Evolutionary conservation across 1,140 invertebrate species (phyloP).

Genomic region (Diachasmimorpha longicaudata): DNA sequence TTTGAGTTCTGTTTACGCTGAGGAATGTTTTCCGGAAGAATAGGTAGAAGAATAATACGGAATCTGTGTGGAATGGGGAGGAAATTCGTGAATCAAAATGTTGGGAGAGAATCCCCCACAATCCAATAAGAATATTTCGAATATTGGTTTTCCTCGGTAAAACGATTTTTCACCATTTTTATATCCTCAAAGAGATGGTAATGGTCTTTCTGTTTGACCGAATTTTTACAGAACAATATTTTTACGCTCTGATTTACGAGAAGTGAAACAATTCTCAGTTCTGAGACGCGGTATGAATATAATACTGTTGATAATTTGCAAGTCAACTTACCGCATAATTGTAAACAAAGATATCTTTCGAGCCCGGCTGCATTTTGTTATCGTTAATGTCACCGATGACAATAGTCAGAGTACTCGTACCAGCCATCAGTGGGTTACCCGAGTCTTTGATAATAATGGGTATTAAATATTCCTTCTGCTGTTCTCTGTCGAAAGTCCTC

Average conservation of each 20-base stretch:
- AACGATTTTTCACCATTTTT: not conserved
- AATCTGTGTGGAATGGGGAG: not conserved
- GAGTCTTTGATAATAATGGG: conserved; percentile 93
- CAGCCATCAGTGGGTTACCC: conserved; percentile 88
- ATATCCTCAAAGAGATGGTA: not conserved
- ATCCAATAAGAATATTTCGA: not conserved
- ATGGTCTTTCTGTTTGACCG: not conserved
- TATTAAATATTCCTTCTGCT: conserved; percentile 93
- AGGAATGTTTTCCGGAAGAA: not conserved
- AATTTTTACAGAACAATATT: not conserved
- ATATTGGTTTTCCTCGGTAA: not conserved
- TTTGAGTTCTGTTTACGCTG: not conserved
- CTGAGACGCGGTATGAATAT: not conserved
- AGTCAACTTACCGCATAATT: conserved; percentile 77
- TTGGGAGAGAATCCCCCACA: not conserved
- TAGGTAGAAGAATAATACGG: not conserved
- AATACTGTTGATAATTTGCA: not conserved
- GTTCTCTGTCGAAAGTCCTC: conserved; percentile 91
- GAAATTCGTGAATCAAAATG: not conserved
- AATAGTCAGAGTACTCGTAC: conserved; percentile 92
- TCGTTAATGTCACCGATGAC: conserved; percentile 97
- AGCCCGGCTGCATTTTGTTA: conserved; percentile 95
- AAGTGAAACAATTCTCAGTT: not conserved
- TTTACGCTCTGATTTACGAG: not conserved
- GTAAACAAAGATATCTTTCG: conserved; percentile 96